Evolutionary conservation across 2,113 vertebrate genomes (phyloP).

Genomic region (Gnathonemus longibarbis): DNA sequence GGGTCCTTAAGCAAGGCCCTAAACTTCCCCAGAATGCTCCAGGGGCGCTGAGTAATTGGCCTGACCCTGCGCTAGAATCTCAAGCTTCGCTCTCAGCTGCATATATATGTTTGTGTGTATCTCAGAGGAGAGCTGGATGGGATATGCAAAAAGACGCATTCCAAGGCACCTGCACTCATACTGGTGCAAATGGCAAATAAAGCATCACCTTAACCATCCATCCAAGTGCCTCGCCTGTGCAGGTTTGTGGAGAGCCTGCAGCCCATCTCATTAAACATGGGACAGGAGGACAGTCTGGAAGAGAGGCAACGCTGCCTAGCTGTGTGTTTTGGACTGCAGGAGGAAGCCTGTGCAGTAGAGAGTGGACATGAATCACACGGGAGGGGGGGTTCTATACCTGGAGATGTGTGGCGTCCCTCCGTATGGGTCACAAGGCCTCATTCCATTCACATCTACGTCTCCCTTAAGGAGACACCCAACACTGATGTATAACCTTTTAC

Average conservation of each 20-base stretch:
- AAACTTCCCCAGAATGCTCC: background rate
- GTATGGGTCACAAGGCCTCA: background rate
- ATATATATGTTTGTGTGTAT: background rate
- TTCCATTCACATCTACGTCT: background rate
- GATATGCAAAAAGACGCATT: background rate
- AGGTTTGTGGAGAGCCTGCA: background rate
- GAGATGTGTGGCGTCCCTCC: background rate
- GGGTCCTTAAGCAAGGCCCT: background rate
- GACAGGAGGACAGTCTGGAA: background rate
- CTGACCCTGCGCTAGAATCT: background rate
- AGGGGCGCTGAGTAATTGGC: background rate
- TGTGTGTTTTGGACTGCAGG: conserved; percentile 1
- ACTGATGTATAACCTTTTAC: background rate
- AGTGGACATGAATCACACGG: background rate
- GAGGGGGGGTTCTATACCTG: background rate
- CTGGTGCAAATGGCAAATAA: background rate
- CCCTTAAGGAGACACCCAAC: background rate
- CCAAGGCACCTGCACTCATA: background rate
- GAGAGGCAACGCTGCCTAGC: background rate
- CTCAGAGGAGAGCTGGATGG: background rate
- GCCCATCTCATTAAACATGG: background rate
- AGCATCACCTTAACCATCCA: background rate
- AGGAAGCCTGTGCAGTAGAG: background rate
- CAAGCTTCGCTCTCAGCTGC: background rate
- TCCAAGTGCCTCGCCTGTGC: background rate